Conservation (phyloP, 1,140 invertebrate species). For the Mactra quadrangularis region DNA sequence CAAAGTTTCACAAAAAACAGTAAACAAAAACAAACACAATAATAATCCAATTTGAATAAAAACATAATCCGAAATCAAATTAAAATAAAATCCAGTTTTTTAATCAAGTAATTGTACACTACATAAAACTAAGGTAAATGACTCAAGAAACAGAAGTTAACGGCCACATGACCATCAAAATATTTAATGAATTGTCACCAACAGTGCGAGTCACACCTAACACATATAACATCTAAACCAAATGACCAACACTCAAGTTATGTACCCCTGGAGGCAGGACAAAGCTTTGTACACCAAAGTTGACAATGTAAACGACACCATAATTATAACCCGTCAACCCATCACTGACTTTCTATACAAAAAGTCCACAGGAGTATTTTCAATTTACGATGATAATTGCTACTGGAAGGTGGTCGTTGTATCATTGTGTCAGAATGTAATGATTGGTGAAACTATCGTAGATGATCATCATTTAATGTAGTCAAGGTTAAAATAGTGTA, state of each 20-base stretch:
- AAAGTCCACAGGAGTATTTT: neutral
- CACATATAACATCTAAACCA: neutral
- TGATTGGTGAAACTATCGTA: constrained; percentile 3
- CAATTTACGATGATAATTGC: constrained; percentile 12
- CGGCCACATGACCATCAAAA: neutral
- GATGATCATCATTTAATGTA: too few relatives aligned
- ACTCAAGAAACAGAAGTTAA: constrained; percentile 18
- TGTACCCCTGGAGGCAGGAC: neutral
- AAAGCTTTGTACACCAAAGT: constrained; percentile 13
- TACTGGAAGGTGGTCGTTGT: neutral
- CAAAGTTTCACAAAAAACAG: too few relatives aligned
- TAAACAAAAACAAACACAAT: too few relatives aligned
- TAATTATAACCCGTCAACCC: constrained; percentile 15
- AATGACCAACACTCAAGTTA: constrained; percentile 1
- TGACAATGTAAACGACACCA: constrained; percentile 33
- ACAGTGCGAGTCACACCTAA: constrained; percentile 26
- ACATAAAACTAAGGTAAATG: too few relatives aligned
- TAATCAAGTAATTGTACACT: too few relatives aligned
- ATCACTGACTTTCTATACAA: neutral
- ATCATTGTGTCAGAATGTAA: neutral
- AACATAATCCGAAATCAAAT: too few relatives aligned
- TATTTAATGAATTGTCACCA: constrained; percentile 29
- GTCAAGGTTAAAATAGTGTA: too few relatives aligned
- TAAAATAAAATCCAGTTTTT: too few relatives aligned
- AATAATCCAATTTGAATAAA: too few relatives aligned